phyloP scores from a whole-genome alignment of 2,113 vertebrate species.

The Ursus arctos region DNA sequence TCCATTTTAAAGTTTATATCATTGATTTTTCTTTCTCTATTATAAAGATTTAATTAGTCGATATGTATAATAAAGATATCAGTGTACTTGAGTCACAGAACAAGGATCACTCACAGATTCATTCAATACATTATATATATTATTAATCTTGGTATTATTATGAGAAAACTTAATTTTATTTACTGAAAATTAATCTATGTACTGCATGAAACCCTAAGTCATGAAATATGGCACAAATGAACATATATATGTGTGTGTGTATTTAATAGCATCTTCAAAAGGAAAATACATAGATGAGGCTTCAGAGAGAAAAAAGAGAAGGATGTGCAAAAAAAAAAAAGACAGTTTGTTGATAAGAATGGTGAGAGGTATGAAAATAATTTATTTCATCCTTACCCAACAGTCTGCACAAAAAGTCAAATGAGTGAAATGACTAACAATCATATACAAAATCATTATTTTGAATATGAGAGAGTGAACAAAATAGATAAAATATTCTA shows the following conservation, averaged over 20 bases:
- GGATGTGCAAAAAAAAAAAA: not conserved
- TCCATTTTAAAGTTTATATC: not conserved
- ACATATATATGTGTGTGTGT: not conserved
- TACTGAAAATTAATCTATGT: not conserved
- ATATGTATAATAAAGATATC: not conserved
- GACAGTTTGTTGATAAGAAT: not conserved
- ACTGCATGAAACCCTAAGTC: not conserved
- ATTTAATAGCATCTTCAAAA: not conserved
- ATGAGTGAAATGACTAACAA: not conserved
- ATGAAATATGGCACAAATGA: not conserved
- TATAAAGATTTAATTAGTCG: not conserved
- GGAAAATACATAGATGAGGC: fast-evolving
- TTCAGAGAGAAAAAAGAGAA: not conserved
- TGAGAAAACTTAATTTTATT: not conserved
- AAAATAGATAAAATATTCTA: not conserved
- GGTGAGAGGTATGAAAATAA: not conserved
- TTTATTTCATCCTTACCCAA: not conserved
- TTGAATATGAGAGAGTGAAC: not conserved
- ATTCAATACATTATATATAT: not conserved
- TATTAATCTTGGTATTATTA: not conserved
- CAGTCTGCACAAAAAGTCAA: not conserved
- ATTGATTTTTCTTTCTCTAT: not conserved
- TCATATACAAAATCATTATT: not conserved
- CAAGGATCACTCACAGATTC: not conserved
- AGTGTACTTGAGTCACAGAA: not conserved